A percentile compares a stretch with the other conserved stretches of the same genome.
These are phyloP conservation scores for Buceros bicornis DNA, from an alignment of 2,797 vertebrate species.

Conservation along the genomic window DNA sequence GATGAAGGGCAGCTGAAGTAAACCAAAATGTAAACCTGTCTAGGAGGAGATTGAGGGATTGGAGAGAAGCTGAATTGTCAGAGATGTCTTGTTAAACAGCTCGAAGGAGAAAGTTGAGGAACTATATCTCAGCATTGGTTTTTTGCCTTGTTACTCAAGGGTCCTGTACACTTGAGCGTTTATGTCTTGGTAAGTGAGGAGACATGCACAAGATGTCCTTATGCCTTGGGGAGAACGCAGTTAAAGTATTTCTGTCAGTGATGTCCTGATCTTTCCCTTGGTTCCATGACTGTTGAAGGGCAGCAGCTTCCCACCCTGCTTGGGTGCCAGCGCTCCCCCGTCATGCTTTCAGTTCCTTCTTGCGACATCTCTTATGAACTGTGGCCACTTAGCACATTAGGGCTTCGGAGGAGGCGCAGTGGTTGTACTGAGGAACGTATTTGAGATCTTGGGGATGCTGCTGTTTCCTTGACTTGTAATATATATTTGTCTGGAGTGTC, in stretches of 20 bases:
- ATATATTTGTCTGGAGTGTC: background rate
- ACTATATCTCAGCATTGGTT: background rate
- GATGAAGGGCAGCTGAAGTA: background rate
- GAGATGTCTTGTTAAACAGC: background rate
- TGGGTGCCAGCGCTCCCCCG: background rate
- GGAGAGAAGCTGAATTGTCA: background rate
- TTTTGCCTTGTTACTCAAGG: background rate
- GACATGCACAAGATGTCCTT: background rate
- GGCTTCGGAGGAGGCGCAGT: background rate
- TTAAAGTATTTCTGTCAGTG: background rate
- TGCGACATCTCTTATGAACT: background rate
- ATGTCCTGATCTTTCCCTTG: background rate
- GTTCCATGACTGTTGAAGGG: background rate
- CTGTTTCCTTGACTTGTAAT: background rate
- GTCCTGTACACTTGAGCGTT: background rate
- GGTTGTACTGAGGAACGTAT: background rate
- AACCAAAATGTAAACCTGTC: background rate
- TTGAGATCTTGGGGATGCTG: background rate
- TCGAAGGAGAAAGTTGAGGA: background rate
- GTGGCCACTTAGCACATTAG: rapidly evolving
- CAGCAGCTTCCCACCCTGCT: background rate
- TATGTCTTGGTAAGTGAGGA: background rate
- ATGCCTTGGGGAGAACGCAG: rapidly evolving
- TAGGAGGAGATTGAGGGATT: background rate
- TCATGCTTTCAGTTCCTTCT: background rate